Evolutionary conservation across 2,113 vertebrate genomes (phyloP).

Genomic region (Micromys minutus): DNA sequence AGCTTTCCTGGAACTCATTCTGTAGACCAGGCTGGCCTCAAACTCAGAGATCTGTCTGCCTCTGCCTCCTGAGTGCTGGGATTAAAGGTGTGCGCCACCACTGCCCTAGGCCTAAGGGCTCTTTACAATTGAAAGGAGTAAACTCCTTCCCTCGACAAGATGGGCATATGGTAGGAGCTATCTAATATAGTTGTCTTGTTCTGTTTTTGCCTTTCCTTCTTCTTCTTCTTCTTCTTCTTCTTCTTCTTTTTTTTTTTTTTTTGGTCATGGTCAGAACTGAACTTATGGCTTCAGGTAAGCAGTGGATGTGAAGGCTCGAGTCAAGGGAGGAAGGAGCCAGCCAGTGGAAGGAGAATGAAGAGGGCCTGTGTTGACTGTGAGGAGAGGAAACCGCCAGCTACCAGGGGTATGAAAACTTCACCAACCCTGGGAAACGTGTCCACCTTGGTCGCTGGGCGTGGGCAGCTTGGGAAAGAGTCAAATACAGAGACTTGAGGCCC

Average conservation of each 20-base stretch:
- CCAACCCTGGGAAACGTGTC: not conserved
- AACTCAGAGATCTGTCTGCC: not conserved
- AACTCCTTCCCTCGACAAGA: not conserved
- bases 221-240: no score
- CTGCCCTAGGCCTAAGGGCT: not conserved
- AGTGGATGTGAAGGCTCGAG: not conserved
- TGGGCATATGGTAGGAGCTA: not conserved
- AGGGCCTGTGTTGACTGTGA: not conserved
- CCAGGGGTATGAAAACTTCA: not conserved
- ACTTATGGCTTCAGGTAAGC: not conserved
- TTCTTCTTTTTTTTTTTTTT: no score
- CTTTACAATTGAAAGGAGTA: not conserved
- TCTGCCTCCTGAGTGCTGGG: not conserved
- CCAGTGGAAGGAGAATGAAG: no score
- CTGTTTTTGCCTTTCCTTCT: not conserved
- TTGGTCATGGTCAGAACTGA: no score
- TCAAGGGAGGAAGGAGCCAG: not conserved
- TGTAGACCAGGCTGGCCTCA: not conserved
- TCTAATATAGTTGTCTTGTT: not conserved
- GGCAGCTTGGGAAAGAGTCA: not conserved
- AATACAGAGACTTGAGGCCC: not conserved
- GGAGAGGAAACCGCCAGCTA: not conserved
- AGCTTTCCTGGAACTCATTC: not conserved
- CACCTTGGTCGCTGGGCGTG: not conserved
- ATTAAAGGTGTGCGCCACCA: not conserved